These are phyloP conservation scores for Apamea anceps DNA, from an alignment of 2,888 invertebrate genomes.

Conservation along the genomic window DNA sequence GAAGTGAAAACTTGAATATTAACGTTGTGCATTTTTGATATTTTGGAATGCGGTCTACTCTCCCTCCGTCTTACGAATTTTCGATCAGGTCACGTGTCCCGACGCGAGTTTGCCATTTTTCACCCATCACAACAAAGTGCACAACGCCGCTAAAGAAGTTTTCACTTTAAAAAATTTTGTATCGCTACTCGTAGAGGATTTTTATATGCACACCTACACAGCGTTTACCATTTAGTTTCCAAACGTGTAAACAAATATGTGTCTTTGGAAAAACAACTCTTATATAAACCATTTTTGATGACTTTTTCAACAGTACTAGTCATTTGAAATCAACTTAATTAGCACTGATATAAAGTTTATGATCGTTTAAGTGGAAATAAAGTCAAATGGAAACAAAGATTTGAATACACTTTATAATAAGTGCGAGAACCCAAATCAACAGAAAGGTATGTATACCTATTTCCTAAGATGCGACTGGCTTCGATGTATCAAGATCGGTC, in stretches of 20 bases:
- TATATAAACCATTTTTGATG: neutral
- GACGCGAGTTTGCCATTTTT: too few species aligned
- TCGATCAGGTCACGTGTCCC: too few species aligned
- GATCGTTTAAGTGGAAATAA: neutral
- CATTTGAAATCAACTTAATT: neutral
- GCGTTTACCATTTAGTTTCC: neutral
- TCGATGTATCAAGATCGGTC: neutral
- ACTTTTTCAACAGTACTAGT: neutral
- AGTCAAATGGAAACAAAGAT: neutral
- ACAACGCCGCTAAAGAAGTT: too few species aligned
- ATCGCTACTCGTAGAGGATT: neutral
- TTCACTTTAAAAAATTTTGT: too few species aligned
- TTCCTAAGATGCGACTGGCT: neutral
- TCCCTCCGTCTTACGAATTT: too few species aligned
- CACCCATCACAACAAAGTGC: too few species aligned
- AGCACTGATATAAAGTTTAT: neutral
- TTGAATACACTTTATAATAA: neutral
- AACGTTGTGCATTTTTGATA: too few species aligned
- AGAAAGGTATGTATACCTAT: neutral
- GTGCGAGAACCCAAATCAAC: neutral
- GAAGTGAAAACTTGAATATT: too few species aligned
- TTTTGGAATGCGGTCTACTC: too few species aligned
- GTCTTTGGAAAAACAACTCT: neutral
- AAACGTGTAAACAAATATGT: neutral
- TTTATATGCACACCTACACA: neutral